Percentiles rank a stretch among this genome's conserved stretches.
These are phyloP conservation scores for Ictalurus furcatus DNA, from an alignment of 2,113 vertebrate species.

Conservation along the genomic window DNA sequence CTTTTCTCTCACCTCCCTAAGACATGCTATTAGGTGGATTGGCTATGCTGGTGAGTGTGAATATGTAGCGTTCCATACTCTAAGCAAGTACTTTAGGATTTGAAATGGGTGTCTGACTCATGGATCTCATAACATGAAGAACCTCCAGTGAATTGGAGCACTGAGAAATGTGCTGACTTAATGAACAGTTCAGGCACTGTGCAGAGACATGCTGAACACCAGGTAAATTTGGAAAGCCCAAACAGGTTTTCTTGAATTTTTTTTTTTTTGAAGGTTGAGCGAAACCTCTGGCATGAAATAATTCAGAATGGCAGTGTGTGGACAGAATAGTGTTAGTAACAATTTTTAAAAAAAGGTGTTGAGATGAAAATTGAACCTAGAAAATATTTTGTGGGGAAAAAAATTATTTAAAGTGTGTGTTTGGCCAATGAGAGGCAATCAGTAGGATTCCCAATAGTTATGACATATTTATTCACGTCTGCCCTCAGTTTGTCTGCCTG, in stretches of 20 bases:
- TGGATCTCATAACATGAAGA: neutral
- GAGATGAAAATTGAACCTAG: too few relatives aligned
- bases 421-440: too few relatives aligned
- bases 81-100: neutral
- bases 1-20: neutral
- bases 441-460: too few relatives aligned
- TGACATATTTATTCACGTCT: neutral
- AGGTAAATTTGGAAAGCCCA: neutral
- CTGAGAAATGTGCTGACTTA: neutral
- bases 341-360: too few relatives aligned
- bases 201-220: neutral
- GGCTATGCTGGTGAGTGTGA: constrained; percentile 1
- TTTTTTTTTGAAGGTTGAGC: neutral
- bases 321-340: neutral
- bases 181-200: neutral
- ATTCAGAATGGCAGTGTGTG: neutral
- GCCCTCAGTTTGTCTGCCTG: neutral
- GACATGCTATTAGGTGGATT: neutral
- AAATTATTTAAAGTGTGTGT: too few relatives aligned
- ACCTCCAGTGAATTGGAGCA: neutral
- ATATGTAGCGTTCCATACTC: neutral
- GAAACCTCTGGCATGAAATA: neutral
- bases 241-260: neutral
- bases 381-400: too few relatives aligned
- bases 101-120: neutral